Evolutionary conservation across 2,888 invertebrate genomes (phyloP), one percentile per base, ranked within the genome.

Genomic region (Phorcus lineatus): DNA sequence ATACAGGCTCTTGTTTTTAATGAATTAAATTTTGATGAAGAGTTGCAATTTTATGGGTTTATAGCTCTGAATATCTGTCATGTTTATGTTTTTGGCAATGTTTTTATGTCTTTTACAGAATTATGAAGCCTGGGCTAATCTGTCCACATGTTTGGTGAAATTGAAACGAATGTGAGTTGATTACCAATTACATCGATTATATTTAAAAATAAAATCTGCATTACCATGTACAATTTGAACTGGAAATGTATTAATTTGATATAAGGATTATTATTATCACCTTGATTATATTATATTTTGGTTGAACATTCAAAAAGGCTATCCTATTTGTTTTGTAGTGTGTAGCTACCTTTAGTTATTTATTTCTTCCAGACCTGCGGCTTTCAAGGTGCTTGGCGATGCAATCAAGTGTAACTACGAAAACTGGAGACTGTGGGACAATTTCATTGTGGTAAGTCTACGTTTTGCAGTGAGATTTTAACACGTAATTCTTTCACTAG

Each of bases 101-200:
- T 75, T 6, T 53, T 62, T 52, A 24, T 13, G 62, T 79, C 77
- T 54, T 67, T 88, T 88, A 6, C 86, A 94, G 92, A 96, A 96
- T 79, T 99, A 97, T 92, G 98, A 99, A 93, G 98, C 98, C 0
- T 99, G 99, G 99, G 99, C 98, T 93, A 99, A 99, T 93, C 94
- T 99, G 81, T 97, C 98, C 17, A 97, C 98, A 91, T 97, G 97
- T 2, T 97, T 98, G 88, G 96, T 98, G 11, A 96, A 97, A 90
- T 94, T 96, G 78, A 96, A 96, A 0, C 96, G 99, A 91, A 98
- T 97, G 94, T 94, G 95, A 81, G 91, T 87, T 80, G 13, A n/a
- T 11, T 40, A 19, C n/a, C n/a, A n/a, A n/a, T n/a, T n/a, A n/a
- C n/a, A n/a, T n/a, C n/a, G n/a, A n/a, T n/a, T n/a, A n/a, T n/a